Base-by-base conservation (phyloP, 2,797 vertebrate species). In the Ciconia nigra region DNA sequence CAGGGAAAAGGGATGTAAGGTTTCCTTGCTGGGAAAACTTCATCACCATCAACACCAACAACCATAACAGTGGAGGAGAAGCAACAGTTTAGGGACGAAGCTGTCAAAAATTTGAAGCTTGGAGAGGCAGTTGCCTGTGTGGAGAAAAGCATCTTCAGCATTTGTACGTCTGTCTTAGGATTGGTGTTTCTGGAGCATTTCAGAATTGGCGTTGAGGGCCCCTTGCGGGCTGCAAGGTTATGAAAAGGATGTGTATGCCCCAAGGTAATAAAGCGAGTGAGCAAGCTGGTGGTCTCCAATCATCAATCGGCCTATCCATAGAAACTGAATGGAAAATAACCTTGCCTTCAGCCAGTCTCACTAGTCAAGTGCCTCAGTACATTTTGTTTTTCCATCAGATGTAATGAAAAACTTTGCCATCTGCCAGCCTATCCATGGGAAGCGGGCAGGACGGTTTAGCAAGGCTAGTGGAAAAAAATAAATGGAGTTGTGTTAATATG, bases 401-500 rank as follows among this genome's bases (percentile, higher is more conserved):
- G 22, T 13, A 47, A 46, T 29, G 12, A 90, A 54, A 31, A 69
- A 25, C 42, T 25, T 15, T 10, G 0, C 10, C 0, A 0, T 21
- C 29, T 73, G 77, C 55, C 72, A 52, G 31, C 37, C 13, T 15
- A 1, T 24, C 39, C 33, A 4, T 4, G 17, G 91, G 37, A 90
- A 58, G 21, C 1, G 0, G 35, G 44, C 24, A 25, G 49, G n/a
- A 26, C 1, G 3, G 15, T 59, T 92, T 65, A 61, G 55, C 67
- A 54, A 76, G 62, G 46, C 41, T 65, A 41, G 73, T 39, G 41
- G 25, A 42, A 47, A 83, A 82, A 77, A 61, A 70, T 7, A 35
- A 33, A 65, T 17, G 4, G 11, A 59, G 3, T 52, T 83, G 15
- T 44, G 42, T 37, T 51, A 19, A 10, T 44, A 49, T 7, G 71